Evolutionary conservation across 2,888 invertebrate species (phyloP).

Genomic region (Chrysomela aeneicollis): DNA sequence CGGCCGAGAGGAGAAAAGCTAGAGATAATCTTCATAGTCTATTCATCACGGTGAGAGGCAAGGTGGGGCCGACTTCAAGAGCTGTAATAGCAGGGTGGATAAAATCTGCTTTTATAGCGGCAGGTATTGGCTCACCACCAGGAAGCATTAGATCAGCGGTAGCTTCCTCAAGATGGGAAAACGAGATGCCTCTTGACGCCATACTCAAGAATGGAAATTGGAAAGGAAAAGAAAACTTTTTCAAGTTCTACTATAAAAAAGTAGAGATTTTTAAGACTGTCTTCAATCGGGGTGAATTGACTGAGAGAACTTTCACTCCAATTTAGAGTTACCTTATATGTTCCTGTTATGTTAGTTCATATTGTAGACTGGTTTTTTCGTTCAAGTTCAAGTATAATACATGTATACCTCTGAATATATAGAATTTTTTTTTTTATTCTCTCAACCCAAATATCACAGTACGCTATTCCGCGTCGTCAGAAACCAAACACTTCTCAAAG

Average conservation of each 20-base stretch:
- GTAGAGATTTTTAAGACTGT: slow-evolving; percentile 1
- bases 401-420: no score
- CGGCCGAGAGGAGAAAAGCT: slow-evolving; percentile 2
- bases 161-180: slow-evolving; percentile 1
- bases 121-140: not conserved
- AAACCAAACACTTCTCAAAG: no score
- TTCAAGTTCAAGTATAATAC: no score
- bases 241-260: slow-evolving; percentile 28
- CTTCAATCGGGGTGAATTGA: no score
- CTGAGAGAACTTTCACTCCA: no score
- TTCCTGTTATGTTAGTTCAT: no score
- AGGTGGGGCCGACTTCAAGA: slow-evolving; percentile 15
- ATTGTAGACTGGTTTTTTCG: no score
- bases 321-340: no score
- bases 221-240: slow-evolving; percentile 24
- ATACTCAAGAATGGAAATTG: slow-evolving; percentile 29
- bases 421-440: no score
- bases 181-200: slow-evolving; percentile 9
- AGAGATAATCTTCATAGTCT: not conserved
- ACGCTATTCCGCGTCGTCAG: no score
- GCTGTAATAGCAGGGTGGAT: slow-evolving; percentile 26
- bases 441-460: no score
- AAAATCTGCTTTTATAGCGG: not conserved
- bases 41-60: slow-evolving; percentile 18
- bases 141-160: slow-evolving; percentile 1